Conservation (phyloP, 2,888 invertebrate species). For the Zootermopsis nevadensis region DNA sequence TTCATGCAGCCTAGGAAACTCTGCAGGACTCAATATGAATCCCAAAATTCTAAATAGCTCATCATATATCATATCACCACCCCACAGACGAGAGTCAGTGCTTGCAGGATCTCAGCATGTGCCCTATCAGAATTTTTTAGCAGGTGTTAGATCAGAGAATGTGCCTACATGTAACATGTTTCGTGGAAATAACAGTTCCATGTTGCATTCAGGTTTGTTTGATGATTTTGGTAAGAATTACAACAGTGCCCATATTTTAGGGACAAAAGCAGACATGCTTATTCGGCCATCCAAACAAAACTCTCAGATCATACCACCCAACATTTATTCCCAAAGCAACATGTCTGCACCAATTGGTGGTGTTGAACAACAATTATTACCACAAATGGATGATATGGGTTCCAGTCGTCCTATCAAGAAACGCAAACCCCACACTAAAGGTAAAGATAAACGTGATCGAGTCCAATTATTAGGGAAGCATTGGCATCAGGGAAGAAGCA, state of each 20-base stretch:
- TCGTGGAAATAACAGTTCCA: not conserved
- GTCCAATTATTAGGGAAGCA: not conserved
- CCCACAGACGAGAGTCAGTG: not conserved
- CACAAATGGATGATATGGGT: slow-evolving; percentile 1
- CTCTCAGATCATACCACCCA: not conserved
- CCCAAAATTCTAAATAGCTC: not conserved
- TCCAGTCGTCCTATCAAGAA: slow-evolving; percentile 31
- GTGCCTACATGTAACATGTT: not conserved
- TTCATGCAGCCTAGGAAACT: not conserved
- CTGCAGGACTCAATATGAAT: not conserved
- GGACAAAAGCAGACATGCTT: not conserved
- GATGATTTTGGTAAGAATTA: not conserved
- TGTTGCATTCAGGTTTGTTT: not conserved
- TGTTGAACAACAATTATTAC: not conserved
- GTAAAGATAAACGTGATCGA: not conserved
- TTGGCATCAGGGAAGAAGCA: not conserved
- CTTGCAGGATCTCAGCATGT: not conserved
- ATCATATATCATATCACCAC: not conserved
- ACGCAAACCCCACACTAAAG: slow-evolving; percentile 10
- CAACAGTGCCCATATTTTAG: not conserved
- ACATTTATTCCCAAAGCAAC: not conserved
- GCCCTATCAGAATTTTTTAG: not conserved
- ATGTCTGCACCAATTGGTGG: not conserved
- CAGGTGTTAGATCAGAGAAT: not conserved
- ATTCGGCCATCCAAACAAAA: not conserved